phyloP scores from a whole-genome alignment of 1,140 invertebrate genomes.

The Drosophila yakuba region DNA sequence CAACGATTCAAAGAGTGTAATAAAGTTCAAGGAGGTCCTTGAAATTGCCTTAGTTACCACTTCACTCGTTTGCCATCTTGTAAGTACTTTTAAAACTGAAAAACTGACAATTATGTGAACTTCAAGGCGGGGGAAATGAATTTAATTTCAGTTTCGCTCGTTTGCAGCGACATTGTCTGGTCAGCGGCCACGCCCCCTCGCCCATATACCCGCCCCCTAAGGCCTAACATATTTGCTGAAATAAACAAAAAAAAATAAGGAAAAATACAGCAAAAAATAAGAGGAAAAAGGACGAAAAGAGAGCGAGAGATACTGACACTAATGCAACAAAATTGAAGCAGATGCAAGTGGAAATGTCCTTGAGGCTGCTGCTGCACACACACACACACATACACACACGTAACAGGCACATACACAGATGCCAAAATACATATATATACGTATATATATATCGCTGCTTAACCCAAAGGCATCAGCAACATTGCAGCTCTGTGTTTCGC shows the following conservation, averaged over 20 bases:
- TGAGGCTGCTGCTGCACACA: slow-evolving; percentile 53
- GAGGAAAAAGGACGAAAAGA: not conserved
- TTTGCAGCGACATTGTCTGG: slow-evolving; percentile 66
- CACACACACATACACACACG: slow-evolving; percentile 15
- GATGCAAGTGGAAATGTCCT: slow-evolving; percentile 78
- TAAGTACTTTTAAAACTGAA: not conserved
- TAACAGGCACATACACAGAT: not conserved
- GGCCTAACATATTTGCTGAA: slow-evolving; percentile 13
- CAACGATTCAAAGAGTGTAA: not conserved
- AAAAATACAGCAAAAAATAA: not conserved
- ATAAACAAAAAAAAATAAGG: slow-evolving; percentile 11
- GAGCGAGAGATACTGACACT: slow-evolving; percentile 59
- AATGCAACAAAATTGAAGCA: slow-evolving; percentile 79
- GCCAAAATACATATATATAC: not conserved
- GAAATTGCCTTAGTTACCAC: not conserved
- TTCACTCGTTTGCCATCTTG: slow-evolving; percentile 2
- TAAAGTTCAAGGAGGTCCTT: not conserved
- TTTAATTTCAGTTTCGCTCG: slow-evolving; percentile 43
- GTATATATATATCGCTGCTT: slow-evolving; percentile 51
- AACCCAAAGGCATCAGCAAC: slow-evolving; percentile 59
- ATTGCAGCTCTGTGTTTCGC: slow-evolving; percentile 24
- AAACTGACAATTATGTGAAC: slow-evolving; percentile 23
- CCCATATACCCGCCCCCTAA: not conserved
- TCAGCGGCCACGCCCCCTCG: slow-evolving; percentile 39
- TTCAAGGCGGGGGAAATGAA: slow-evolving; percentile 11